Base-by-base conservation (phyloP, 2,113 vertebrate species). In the Macrotus californicus region DNA sequence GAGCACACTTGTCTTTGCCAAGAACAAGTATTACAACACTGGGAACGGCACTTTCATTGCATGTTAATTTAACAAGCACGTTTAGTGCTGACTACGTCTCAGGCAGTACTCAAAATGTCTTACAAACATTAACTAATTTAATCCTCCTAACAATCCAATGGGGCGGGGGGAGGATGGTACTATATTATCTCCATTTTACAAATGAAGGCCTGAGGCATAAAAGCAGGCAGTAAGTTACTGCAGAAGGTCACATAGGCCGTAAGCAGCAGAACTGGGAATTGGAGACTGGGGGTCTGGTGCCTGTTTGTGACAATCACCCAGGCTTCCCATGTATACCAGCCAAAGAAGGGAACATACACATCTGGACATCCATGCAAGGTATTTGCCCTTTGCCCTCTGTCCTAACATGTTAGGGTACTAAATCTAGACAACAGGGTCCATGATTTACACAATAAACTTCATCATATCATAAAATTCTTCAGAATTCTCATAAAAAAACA, bases 241-340 rank as follows among this genome's bases (percentile, higher is more conserved):
- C 50, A 34, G 36, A 50, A 56, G 54, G 41, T 59, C 56, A 84
- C 59, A 6, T 1, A 36, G 11, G 6, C 24, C 50, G 36, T 7
- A 36, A 36, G 14, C 77, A 69, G 24, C 10, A 26, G n/a, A 72
- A 16, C 21, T 41, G 52, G 34, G 31, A 61, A 64, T 1, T 66
- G 34, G 46, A 73, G 54, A 46, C 16, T 46, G 73, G 41, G 26
- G 3, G 13, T 14, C 61, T 29, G 79, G 31, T 6, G n/a, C n/a
- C 8, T 5, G 43, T 13, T 26, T 24, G 24, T 75, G 86, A 54
- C 64, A 54, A 41, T 5, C 22, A 79, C 43, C 26, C 64, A 34
- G 9, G 3, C 11, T 34, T 22, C 16, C 56, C 70, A n/a, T 1
- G 46, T 12, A 72, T 4, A 3, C n/a, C 2, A 2, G 26, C 4